Evolutionary conservation across 2,113 vertebrate genomes (phyloP).

Genomic region (Chinchilla lanigera): DNA sequence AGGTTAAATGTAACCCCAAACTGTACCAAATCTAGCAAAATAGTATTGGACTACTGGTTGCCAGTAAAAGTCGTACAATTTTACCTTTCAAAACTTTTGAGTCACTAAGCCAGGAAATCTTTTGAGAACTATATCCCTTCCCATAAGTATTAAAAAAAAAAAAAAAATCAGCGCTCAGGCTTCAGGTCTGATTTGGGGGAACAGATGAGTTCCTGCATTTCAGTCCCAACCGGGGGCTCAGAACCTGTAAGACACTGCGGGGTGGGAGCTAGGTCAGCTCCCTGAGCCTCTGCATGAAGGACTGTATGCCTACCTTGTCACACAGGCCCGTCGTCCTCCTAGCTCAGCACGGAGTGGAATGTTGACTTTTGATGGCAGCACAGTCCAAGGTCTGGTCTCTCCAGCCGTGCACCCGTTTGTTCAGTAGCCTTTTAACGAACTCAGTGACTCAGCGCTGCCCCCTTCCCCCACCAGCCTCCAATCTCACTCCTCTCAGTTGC

Average conservation of each 20-base stretch:
- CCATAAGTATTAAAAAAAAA: constrained; percentile 34
- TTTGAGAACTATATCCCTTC: constrained; percentile 61
- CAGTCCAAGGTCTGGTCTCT: constrained; percentile 60
- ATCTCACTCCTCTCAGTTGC: constrained; percentile 56
- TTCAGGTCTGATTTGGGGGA: constrained; percentile 53
- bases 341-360: neutral
- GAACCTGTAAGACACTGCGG: neutral
- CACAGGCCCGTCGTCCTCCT: constrained; percentile 40
- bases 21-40: constrained; percentile 57
- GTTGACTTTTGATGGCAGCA: constrained; percentile 33
- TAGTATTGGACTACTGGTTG: constrained; percentile 31
- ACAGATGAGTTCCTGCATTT: constrained; percentile 13
- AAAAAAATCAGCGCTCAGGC: constrained; percentile 50
- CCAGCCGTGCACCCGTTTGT: accelerated
- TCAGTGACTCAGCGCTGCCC: constrained; percentile 73
- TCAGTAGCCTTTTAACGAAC: constrained; percentile 75
- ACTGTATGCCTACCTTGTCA: constrained; percentile 68
- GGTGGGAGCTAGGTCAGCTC: neutral
- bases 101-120: constrained; percentile 73
- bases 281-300: neutral
- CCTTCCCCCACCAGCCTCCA: constrained; percentile 40
- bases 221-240: constrained; percentile 21
- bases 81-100: constrained; percentile 73
- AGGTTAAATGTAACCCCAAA: constrained; percentile 58
- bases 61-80: constrained; percentile 51